Percentiles rank a stretch among this genome's conserved stretches.
Conservation (phyloP, 2,888 invertebrate genomes). For the Lasioglossum malachurum region DNA sequence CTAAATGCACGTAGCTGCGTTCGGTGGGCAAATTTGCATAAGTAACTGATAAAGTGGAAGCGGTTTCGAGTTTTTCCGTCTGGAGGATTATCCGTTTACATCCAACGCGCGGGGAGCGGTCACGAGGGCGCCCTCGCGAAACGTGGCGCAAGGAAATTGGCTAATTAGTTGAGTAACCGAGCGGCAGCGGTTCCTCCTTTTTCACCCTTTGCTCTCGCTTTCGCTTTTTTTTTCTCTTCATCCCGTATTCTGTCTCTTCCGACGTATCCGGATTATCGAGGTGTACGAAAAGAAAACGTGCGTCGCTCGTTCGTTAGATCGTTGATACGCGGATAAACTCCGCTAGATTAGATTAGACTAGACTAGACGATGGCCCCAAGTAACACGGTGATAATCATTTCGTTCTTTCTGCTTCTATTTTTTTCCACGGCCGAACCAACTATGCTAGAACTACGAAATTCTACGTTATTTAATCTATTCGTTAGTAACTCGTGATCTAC, state of each 20-base stretch:
- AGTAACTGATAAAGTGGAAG: constrained; percentile 55
- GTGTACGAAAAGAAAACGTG: background rate
- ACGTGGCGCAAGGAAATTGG: constrained; percentile 52
- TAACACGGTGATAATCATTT: background rate
- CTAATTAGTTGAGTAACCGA: constrained; percentile 48
- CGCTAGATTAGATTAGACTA: constrained; percentile 48
- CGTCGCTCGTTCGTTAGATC: background rate
- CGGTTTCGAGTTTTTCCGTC: constrained; percentile 43
- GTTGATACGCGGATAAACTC: constrained; percentile 35
- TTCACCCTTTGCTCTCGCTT: background rate
- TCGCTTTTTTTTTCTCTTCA: background rate
- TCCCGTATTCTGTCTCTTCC: constrained; percentile 15
- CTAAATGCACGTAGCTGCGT: constrained; percentile 2
- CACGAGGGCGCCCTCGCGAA: constrained; percentile 19
- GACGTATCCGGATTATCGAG: constrained; percentile 27
- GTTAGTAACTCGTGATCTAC: background rate
- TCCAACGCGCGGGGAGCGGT: constrained; percentile 8
- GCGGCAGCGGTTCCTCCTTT: background rate
- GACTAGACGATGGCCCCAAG: background rate
- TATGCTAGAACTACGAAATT: too few relatives aligned
- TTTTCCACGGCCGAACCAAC: background rate
- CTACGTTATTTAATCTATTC: too few relatives aligned
- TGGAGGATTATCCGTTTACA: constrained; percentile 40
- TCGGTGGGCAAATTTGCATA: constrained; percentile 45
- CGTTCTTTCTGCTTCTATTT: background rate